Evolutionary conservation across 2,888 invertebrate species (phyloP).

Genomic region (Xestia ashworthii): DNA sequence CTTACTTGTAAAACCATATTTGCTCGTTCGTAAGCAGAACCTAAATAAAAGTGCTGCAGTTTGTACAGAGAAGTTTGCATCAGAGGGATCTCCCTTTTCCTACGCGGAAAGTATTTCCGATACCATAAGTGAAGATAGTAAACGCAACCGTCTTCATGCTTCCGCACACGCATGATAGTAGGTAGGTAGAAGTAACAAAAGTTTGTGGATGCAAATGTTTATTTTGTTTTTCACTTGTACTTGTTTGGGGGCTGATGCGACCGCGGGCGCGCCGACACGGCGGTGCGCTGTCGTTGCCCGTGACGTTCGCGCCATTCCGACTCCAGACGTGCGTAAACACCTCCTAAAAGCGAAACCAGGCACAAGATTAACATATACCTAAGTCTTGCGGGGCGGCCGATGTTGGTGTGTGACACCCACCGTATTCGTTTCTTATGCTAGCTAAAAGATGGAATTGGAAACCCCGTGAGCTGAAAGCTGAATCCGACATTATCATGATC

Average conservation of each 20-base stretch:
- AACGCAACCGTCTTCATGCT: neutral
- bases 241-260: conserved; percentile 70
- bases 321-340: conserved; percentile 94
- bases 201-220: conserved; percentile 32
- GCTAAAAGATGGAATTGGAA: neutral
- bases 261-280: conserved; percentile 74
- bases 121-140: neutral
- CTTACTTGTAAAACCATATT: neutral
- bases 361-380: neutral
- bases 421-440: neutral
- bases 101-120: neutral
- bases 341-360: conserved; percentile 86
- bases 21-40: neutral
- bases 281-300: conserved; percentile 74
- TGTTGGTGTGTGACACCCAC: neutral
- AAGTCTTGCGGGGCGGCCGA: neutral
- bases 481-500: neutral
- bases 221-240: conserved; percentile 73
- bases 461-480: neutral
- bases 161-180: neutral
- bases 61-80: neutral
- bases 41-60: neutral
- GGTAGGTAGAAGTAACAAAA: conserved; percentile 16
- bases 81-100: neutral
- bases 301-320: conserved; percentile 94